These are phyloP conservation scores for Penaeus indicus DNA, from an alignment of 1,140 invertebrate species.

Conservation along the genomic window DNA sequence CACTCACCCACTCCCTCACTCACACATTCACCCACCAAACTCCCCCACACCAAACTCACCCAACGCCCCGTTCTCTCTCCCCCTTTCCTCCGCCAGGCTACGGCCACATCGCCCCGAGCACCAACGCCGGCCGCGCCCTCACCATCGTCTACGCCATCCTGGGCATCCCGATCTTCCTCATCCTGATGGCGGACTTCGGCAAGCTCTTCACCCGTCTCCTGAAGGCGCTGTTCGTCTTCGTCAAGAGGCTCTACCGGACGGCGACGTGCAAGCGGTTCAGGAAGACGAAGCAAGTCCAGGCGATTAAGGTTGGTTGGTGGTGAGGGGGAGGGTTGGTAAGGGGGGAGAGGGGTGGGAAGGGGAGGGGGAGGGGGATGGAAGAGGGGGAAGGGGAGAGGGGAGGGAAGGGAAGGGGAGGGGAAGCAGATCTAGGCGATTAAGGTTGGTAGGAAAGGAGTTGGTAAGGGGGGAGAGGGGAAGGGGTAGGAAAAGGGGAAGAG, in stretches of 20 bases:
- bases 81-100: conserved; percentile 80
- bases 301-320: conserved; percentile 32
- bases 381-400: background rate
- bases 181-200: conserved; percentile 91
- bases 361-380: background rate
- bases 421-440: too few relatives aligned
- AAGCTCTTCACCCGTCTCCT: conserved; percentile 92
- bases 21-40: background rate
- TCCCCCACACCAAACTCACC: background rate
- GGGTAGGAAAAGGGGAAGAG: background rate
- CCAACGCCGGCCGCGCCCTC: conserved; percentile 83
- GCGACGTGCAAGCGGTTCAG: conserved; percentile 85
- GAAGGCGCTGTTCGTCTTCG: conserved; percentile 93
- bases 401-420: background rate
- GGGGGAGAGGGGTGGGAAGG: background rate
- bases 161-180: conserved; percentile 93
- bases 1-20: background rate
- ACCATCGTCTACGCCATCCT: conserved; percentile 95
- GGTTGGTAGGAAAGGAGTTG: background rate
- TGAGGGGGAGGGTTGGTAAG: background rate
- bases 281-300: conserved; percentile 81
- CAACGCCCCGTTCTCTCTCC: background rate
- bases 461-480: background rate
- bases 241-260: conserved; percentile 87
- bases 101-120: conserved; percentile 92